Conservation (phyloP, 2,888 invertebrate species). For the Philhelius pedissequus region DNA sequence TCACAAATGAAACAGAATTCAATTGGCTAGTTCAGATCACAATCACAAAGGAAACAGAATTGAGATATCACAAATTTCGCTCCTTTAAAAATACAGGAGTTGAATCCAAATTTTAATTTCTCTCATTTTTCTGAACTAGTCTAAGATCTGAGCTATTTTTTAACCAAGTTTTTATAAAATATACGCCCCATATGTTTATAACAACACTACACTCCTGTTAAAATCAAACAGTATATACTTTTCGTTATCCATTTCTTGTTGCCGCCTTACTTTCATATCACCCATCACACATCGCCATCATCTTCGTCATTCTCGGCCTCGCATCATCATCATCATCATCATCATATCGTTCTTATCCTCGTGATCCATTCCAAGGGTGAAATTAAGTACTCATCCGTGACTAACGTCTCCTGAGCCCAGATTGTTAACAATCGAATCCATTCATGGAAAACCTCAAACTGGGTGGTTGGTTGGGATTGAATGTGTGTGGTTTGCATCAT, state of each 20-base stretch:
- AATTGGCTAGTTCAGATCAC: no score
- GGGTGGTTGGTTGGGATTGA: slow-evolving; percentile 22
- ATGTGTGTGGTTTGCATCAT: slow-evolving; percentile 22
- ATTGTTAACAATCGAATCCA: slow-evolving; percentile 69
- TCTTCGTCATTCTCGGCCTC: slow-evolving; percentile 42
- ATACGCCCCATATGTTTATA: no score
- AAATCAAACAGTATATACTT: background rate
- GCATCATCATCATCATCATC: slow-evolving; percentile 53
- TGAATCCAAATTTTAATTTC: no score
- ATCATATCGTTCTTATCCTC: slow-evolving; percentile 49
- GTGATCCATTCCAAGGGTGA: slow-evolving; percentile 73
- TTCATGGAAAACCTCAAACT: slow-evolving; percentile 62
- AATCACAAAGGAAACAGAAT: no score
- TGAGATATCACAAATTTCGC: no score
- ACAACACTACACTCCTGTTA: background rate
- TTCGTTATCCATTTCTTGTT: background rate
- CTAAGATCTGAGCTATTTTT: no score
- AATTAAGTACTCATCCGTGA: slow-evolving; percentile 76
- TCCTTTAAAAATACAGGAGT: no score
- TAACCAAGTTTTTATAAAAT: no score
- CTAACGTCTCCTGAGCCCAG: slow-evolving; percentile 72
- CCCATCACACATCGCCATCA: slow-evolving; percentile 7
- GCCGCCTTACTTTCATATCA: background rate
- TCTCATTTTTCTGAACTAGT: no score
- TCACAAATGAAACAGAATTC: no score